phyloP scores from a whole-genome alignment of 2,888 invertebrate genomes.

The Melanostoma scalare region DNA sequence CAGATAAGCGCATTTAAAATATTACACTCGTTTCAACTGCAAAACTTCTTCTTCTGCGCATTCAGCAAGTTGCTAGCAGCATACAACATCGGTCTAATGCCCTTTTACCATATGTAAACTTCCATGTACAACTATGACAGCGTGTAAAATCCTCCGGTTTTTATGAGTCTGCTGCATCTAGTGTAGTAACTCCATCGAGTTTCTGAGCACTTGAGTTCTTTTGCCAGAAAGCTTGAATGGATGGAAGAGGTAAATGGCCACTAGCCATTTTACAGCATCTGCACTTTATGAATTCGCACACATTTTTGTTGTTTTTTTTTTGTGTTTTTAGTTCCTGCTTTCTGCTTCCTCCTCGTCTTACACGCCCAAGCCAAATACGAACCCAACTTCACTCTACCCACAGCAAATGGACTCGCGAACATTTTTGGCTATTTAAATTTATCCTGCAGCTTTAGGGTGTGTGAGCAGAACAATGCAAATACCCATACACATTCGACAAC shows the following conservation, averaged over 20 bases:
- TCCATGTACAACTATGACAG: constrained; percentile 67
- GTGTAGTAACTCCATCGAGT: constrained; percentile 39
- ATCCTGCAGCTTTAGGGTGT: constrained; percentile 46
- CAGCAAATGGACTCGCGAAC: constrained; percentile 69
- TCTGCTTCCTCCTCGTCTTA: neutral
- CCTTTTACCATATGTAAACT: constrained; percentile 69
- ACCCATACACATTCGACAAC: constrained; percentile 18
- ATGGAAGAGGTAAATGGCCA: constrained; percentile 69
- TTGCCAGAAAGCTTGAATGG: constrained; percentile 29
- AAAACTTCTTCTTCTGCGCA: constrained; percentile 38
- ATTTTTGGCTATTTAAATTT: constrained; percentile 71
- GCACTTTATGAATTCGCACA: constrained; percentile 64
- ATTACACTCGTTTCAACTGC: constrained; percentile 50
- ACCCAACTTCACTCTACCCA: constrained; percentile 8
- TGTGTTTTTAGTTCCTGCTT: neutral
- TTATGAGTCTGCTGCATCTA: constrained; percentile 48
- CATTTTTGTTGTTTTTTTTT: neutral
- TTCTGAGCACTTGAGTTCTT: constrained; percentile 40
- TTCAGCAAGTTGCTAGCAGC: constrained; percentile 35
- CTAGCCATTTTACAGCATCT: constrained; percentile 70
- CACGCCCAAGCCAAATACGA: too few relatives aligned
- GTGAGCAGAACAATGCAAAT: constrained; percentile 61
- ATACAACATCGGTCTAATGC: constrained; percentile 61
- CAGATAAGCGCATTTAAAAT: constrained; percentile 70
- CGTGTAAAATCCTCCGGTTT: constrained; percentile 65